These are phyloP conservation scores for Euzophera pinguis DNA, from an alignment of 2,888 invertebrate species.

Conservation along the genomic window DNA sequence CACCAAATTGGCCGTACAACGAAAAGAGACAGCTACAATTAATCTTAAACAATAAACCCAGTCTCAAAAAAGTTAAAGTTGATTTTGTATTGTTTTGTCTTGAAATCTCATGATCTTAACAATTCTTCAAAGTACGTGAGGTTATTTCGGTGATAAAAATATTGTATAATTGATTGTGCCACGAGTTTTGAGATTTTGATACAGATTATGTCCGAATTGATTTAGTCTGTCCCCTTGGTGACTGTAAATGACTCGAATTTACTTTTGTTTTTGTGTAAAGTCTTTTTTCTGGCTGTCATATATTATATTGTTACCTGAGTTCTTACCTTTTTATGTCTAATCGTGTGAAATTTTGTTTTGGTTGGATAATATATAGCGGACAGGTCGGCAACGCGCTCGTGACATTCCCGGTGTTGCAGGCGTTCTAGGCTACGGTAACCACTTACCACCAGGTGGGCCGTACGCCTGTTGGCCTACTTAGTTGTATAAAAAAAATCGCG, in stretches of 20 bases:
- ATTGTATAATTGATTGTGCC: slow-evolving; percentile 53
- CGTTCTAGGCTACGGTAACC: too few species aligned
- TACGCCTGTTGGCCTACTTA: too few species aligned
- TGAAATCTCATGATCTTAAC: slow-evolving; percentile 40
- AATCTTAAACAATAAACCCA: slow-evolving; percentile 35
- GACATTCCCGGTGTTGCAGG: too few species aligned
- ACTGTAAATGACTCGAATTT: slow-evolving; percentile 12
- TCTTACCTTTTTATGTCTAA: neutral
- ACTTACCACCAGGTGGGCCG: too few species aligned
- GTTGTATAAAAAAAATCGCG: too few species aligned
- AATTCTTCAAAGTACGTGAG: slow-evolving; percentile 59
- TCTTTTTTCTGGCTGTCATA: slow-evolving; percentile 9
- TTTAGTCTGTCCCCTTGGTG: slow-evolving; percentile 27
- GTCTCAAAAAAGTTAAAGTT: slow-evolving; percentile 33
- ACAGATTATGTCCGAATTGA: slow-evolving; percentile 44
- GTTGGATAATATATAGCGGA: too few species aligned
- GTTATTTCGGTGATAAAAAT: slow-evolving; percentile 48
- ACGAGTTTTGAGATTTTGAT: slow-evolving; percentile 30
- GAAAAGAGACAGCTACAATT: slow-evolving; percentile 32
- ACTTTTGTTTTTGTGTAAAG: slow-evolving; percentile 8
- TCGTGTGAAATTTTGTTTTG: neutral
- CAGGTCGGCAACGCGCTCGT: too few species aligned
- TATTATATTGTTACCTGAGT: slow-evolving; percentile 12
- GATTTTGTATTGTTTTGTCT: slow-evolving; percentile 27
- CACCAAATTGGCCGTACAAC: slow-evolving; percentile 24